These are phyloP conservation scores for Heliothis peltigera DNA, from an alignment of 2,888 invertebrate species.

Conservation along the genomic window DNA sequence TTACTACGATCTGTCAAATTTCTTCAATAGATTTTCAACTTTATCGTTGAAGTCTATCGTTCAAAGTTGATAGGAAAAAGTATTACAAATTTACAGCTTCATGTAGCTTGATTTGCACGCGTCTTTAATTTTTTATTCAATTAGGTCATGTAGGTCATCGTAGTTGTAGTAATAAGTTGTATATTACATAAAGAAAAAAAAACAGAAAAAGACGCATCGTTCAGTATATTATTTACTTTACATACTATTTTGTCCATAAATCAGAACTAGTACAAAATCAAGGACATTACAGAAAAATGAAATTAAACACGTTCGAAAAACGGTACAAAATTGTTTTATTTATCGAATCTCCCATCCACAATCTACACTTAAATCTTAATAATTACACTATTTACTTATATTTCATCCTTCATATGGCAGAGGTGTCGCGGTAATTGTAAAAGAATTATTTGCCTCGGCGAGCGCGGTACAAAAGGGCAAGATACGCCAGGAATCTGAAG, in stretches of 20 bases:
- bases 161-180: not conserved
- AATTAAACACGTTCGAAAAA: not conserved
- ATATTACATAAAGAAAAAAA: not conserved
- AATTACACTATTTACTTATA: constrained; percentile 8
- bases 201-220: too few relatives aligned
- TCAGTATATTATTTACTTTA: not conserved
- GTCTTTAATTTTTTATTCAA: too few relatives aligned
- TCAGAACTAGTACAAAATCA: too few relatives aligned
- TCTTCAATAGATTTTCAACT: too few relatives aligned
- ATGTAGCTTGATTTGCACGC: too few relatives aligned
- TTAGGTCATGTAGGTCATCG: too few relatives aligned
- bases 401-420: constrained; percentile 6
- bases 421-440: not conserved
- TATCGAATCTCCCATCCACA: not conserved
- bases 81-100: too few relatives aligned
- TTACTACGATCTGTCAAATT: too few relatives aligned
- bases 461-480: constrained; percentile 93
- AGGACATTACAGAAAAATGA: too few relatives aligned
- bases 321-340: not conserved
- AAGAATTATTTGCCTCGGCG: constrained; percentile 88
- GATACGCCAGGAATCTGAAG: constrained; percentile 94
- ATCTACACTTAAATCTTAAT: not conserved
- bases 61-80: too few relatives aligned
- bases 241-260: too few relatives aligned
- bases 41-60: too few relatives aligned